Percentiles rank a stretch among this genome's conserved stretches.
phyloP scores from a whole-genome alignment of 2,888 invertebrate species.

The Molorchus minor region DNA sequence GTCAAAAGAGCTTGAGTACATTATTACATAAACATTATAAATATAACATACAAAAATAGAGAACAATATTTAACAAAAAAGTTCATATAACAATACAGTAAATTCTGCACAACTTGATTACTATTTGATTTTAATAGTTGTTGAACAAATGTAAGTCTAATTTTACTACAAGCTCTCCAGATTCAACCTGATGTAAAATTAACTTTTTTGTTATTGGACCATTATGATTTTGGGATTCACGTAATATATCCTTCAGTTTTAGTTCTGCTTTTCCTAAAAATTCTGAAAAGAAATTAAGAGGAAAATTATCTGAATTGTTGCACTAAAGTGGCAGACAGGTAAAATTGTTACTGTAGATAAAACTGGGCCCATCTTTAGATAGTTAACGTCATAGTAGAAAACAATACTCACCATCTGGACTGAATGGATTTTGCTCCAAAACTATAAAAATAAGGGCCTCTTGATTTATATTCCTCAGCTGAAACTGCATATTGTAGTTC shows the following conservation, averaged over 20 bases:
- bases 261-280: conserved; percentile 77
- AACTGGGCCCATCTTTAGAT: no score
- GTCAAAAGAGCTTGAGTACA: conserved; percentile 14
- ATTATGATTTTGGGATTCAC: conserved; percentile 66
- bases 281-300: no score
- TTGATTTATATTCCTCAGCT: conserved; percentile 72
- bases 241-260: conserved; percentile 70
- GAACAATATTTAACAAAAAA: conserved; percentile 28
- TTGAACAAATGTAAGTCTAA: conserved; percentile 74
- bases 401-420: conserved; percentile 72
- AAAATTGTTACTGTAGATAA: no score
- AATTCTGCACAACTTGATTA: conserved; percentile 7
- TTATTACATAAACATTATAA: conserved; percentile 18
- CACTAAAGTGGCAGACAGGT: no score
- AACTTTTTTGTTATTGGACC: conserved; percentile 74
- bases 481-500: conserved; percentile 82
- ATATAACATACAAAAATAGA: conserved; percentile 31
- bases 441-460: conserved; percentile 76
- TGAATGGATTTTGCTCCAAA: conserved; percentile 75
- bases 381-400: neutral
- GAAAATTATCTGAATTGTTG: no score
- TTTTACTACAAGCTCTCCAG: conserved; percentile 75
- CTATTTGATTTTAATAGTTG: conserved; percentile 41
- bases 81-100: conserved; percentile 22
- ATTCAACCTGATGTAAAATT: conserved; percentile 73